phyloP scores from a whole-genome alignment of 2,797 vertebrate species.

The Coregonus sp. region DNA sequence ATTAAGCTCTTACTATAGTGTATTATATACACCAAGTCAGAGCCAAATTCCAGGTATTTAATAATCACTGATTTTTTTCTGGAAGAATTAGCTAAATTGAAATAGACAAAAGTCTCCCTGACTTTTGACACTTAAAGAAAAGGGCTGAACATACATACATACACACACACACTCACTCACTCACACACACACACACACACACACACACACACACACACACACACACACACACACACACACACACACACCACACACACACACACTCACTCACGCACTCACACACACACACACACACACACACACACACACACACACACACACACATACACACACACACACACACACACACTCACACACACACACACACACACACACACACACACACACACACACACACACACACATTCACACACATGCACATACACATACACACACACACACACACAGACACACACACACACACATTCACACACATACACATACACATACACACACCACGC shows the following conservation, averaged over 20 bases:
- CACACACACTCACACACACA: too few relatives aligned
- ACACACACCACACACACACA: slow-evolving; percentile 2
- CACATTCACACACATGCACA: not conserved
- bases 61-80: not conserved
- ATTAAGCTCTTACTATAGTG: not conserved
- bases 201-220: not conserved
- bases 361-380: too few relatives aligned
- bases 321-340: too few relatives aligned
- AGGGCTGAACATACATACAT: not conserved
- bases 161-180: not conserved
- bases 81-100: not conserved
- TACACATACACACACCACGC: too few relatives aligned
- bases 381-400: not conserved
- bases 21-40: not conserved
- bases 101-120: not conserved
- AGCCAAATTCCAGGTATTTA: not conserved
- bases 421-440: not conserved
- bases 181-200: not conserved
- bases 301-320: not conserved
- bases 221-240: not conserved
- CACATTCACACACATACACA: too few relatives aligned
- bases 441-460: not conserved
- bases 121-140: not conserved
- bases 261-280: not conserved
- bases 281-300: not conserved